Percentiles rank a stretch among this genome's conserved stretches.
Evolutionary conservation across 2,797 vertebrate genomes (phyloP).

Genomic region (Leucoraja ocellata): DNA sequence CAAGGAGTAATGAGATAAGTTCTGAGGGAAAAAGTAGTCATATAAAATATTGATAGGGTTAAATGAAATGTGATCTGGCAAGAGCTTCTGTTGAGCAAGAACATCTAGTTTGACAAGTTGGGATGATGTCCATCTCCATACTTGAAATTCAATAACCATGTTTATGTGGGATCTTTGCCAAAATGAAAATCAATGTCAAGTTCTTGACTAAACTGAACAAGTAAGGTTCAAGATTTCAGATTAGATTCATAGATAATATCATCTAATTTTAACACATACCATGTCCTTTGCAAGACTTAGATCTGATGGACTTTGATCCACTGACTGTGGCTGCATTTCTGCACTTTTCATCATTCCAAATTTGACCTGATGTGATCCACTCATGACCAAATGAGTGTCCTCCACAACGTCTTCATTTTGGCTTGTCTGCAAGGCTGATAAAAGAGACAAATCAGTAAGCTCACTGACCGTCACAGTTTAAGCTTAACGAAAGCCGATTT

Average conservation of each 20-base stretch:
- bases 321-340: not conserved
- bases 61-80: not conserved
- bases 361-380: not conserved
- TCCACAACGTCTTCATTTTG: not conserved
- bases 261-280: not conserved
- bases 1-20: not conserved
- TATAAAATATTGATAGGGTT: not conserved
- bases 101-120: no score
- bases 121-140: no score
- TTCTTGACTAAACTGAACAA: not conserved
- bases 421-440: not conserved
- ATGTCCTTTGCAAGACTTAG: not conserved
- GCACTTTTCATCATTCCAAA: not conserved
- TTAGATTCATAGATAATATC: not conserved
- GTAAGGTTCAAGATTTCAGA: not conserved
- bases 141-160: no score
- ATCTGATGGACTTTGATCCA: not conserved
- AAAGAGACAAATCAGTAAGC: not conserved
- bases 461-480: not conserved
- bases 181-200: not conserved
- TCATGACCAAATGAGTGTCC: not conserved
- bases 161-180: not conserved
- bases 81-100: no score
- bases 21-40: not conserved
- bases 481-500: not conserved